These are phyloP conservation scores for Synanceia verrucosa DNA, from an alignment of 2,797 vertebrate genomes.

Conservation along the genomic window DNA sequence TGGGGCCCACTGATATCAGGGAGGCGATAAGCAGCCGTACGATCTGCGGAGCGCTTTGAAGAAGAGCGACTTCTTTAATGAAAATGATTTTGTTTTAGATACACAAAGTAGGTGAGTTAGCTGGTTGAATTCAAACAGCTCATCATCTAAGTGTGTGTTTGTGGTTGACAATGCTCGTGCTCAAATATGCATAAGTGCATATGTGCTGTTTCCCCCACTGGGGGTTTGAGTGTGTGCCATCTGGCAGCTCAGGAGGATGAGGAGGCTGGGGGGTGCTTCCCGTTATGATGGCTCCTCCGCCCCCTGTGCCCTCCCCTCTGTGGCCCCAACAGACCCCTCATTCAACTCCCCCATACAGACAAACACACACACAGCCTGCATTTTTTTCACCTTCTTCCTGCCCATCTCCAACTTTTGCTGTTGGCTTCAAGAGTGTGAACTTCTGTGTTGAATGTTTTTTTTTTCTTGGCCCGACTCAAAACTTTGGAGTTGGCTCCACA, in stretches of 20 bases:
- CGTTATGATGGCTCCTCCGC: conserved; percentile 70
- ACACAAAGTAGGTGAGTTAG: conserved; percentile 37
- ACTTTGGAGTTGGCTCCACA: not conserved
- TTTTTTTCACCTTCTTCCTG: conserved; percentile 28
- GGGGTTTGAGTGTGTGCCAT: conserved; percentile 79
- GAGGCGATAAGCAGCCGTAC: conserved; percentile 18
- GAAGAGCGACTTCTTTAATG: conserved; percentile 17
- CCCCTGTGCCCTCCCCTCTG: conserved; percentile 48
- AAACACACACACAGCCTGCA: not conserved
- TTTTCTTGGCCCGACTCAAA: not conserved
- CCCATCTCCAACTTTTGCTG: conserved; percentile 8
- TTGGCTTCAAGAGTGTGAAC: conserved; percentile 10
- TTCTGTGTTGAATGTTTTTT: not conserved
- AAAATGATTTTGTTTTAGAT: conserved; percentile 13
- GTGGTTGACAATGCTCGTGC: conserved; percentile 45
- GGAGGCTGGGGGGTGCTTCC: conserved; percentile 61
- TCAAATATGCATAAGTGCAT: conserved; percentile 41
- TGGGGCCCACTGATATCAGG: conserved; percentile 17
- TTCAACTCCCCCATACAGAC: not conserved
- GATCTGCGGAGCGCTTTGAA: conserved; percentile 10
- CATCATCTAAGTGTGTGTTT: conserved; percentile 21
- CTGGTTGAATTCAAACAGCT: conserved; percentile 8
- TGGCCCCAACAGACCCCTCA: conserved; percentile 48
- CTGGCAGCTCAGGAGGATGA: conserved; percentile 76
- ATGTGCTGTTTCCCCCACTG: conserved; percentile 64